phyloP scores from a whole-genome alignment of 2,797 vertebrate genomes.

The Pampus argenteus region DNA sequence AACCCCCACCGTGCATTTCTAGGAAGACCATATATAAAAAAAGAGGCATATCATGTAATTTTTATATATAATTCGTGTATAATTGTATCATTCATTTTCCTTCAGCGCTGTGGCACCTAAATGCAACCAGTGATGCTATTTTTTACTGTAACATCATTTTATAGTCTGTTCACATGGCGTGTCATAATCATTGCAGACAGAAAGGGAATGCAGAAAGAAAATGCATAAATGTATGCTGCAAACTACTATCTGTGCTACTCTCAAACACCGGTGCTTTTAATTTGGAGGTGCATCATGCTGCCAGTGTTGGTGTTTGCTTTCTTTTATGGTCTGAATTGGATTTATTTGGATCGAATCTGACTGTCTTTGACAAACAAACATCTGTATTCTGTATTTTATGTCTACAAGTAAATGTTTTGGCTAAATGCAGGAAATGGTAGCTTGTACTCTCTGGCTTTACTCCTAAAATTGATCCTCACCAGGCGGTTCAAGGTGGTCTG shows the following conservation, averaged over 20 bases:
- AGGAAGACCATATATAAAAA: background rate
- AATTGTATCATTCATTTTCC: slow-evolving; percentile 29
- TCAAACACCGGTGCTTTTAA: background rate
- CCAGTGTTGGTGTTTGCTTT: background rate
- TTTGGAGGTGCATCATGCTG: background rate
- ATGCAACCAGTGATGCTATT: too few species aligned
- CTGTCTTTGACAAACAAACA: background rate
- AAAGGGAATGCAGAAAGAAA: slow-evolving; percentile 2
- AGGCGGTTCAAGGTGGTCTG: slow-evolving; percentile 53
- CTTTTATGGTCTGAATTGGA: slow-evolving; percentile 3
- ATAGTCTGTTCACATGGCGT: too few species aligned
- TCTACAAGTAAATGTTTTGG: background rate
- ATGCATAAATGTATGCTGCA: background rate
- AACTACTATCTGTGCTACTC: background rate
- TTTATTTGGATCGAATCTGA: background rate
- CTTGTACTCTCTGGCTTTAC: too few species aligned
- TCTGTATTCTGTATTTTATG: background rate
- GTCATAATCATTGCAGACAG: too few species aligned
- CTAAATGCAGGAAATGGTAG: background rate
- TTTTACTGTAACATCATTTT: too few species aligned
- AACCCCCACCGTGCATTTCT: background rate
- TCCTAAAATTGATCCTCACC: slow-evolving; percentile 41
- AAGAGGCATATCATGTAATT: background rate
- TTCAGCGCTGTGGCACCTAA: slow-evolving; percentile 19
- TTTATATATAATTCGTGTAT: too few species aligned